A percentile compares a stretch with the other conserved stretches of the same genome.
Evolutionary conservation across 2,113 vertebrate species (phyloP).

Genomic region (Tragelaphus buxtoni): DNA sequence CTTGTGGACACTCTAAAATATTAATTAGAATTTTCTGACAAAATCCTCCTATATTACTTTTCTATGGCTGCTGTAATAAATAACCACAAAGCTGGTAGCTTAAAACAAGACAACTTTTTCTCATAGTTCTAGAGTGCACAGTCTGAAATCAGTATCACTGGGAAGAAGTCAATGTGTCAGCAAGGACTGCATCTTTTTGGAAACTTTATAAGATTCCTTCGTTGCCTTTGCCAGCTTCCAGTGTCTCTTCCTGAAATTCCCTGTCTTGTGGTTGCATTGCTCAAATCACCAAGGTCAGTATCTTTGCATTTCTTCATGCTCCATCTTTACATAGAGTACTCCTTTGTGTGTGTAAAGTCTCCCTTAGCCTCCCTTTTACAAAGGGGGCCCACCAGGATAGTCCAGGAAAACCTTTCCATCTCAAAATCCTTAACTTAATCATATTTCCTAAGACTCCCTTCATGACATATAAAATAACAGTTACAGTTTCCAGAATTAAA

Average conservation of each 20-base stretch:
- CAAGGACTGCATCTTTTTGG: background rate
- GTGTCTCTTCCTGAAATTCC: background rate
- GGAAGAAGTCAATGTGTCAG: background rate
- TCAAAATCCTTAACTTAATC: background rate
- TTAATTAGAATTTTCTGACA: background rate
- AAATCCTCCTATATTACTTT: background rate
- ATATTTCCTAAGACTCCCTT: background rate
- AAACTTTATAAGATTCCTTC: background rate
- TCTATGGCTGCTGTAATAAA: background rate
- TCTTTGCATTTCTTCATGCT: background rate
- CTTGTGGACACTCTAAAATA: background rate
- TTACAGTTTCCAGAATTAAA: background rate
- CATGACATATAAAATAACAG: background rate
- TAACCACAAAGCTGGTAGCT: background rate
- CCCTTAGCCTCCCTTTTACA: background rate
- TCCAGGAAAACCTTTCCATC: background rate
- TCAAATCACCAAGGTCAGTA: background rate
- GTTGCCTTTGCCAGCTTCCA: background rate
- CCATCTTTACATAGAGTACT: background rate
- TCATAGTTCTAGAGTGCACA: background rate
- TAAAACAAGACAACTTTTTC: background rate
- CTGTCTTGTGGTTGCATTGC: background rate
- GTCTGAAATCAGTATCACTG: background rate
- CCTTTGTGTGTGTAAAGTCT: background rate
- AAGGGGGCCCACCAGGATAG: background rate